A percentile compares a stretch with the other conserved stretches of the same genome.
phyloP scores from a whole-genome alignment of 2,113 vertebrate genomes.

The Eudyptes chrysolophus region DNA sequence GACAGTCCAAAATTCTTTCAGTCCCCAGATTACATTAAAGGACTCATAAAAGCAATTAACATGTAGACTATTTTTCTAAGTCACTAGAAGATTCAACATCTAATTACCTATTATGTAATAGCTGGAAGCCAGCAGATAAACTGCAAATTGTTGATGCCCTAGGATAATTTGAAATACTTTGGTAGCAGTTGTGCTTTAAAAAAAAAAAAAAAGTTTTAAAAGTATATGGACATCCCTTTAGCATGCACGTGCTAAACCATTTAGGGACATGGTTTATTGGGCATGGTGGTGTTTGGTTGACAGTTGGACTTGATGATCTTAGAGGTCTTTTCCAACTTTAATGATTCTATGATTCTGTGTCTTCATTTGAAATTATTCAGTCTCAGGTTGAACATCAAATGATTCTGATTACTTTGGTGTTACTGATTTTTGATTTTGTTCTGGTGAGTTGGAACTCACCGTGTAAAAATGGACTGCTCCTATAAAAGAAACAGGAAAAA shows the following conservation, averaged over 20 bases:
- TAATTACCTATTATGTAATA: slow-evolving; percentile 66
- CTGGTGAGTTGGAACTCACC: background rate
- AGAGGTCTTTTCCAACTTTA: too few relatives aligned
- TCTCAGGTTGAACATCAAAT: background rate
- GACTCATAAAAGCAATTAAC: slow-evolving; percentile 66
- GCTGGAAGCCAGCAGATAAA: slow-evolving; percentile 63
- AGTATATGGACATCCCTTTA: background rate
- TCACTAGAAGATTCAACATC: slow-evolving; percentile 65
- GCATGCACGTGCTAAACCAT: too few relatives aligned
- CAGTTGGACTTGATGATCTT: too few relatives aligned
- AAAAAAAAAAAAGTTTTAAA: background rate
- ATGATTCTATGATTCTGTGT: too few relatives aligned
- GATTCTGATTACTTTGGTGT: background rate
- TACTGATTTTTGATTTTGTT: background rate
- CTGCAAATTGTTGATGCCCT: slow-evolving; percentile 39
- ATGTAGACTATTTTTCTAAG: slow-evolving; percentile 72
- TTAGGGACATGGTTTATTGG: too few relatives aligned
- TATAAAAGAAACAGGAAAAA: background rate
- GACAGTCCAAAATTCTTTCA: slow-evolving; percentile 49
- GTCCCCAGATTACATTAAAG: slow-evolving; percentile 40
- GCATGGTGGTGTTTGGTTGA: too few relatives aligned
- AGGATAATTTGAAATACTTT: background rate
- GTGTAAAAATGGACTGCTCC: background rate
- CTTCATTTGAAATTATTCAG: background rate
- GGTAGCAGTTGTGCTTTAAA: background rate